These are phyloP conservation scores for Tenthredo distinguenda DNA, from an alignment of 2,888 invertebrate genomes.

Conservation along the genomic window DNA sequence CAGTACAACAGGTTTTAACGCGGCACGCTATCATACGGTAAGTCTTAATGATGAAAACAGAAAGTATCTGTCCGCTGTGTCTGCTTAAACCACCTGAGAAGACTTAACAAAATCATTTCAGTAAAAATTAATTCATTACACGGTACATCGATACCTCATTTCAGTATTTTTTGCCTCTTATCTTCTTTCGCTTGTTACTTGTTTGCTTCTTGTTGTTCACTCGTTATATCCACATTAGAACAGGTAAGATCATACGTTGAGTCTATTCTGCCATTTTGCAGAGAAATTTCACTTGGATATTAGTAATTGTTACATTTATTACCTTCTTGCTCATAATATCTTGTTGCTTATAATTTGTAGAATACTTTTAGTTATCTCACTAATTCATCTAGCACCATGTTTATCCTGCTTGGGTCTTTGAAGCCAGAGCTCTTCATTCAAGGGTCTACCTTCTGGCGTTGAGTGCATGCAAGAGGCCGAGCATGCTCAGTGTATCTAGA, in stretches of 20 bases:
- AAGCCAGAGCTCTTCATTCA: neutral
- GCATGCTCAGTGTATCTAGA: neutral
- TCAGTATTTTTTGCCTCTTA: neutral
- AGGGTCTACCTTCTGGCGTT: neutral
- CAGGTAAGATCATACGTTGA: neutral
- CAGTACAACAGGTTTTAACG: slow-evolving; percentile 79
- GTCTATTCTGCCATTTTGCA: neutral
- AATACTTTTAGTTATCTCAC: neutral
- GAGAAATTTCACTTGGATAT: neutral
- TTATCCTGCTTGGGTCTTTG: neutral
- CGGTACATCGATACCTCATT: neutral
- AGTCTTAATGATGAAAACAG: slow-evolving; percentile 65
- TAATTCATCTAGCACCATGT: neutral
- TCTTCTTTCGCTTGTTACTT: neutral
- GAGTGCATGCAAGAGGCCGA: neutral
- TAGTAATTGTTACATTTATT: neutral
- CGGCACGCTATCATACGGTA: slow-evolving; percentile 80
- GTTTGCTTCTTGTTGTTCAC: neutral
- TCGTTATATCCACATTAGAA: neutral
- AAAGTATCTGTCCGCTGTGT: slow-evolving; percentile 46
- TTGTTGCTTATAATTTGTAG: neutral
- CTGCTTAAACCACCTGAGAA: neutral
- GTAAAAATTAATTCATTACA: neutral
- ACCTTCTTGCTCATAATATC: neutral
- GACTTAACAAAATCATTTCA: neutral